Evolutionary conservation across 2,113 vertebrate genomes (phyloP), one percentile per base, ranked within the genome.

Genomic region (Passer montanus): DNA sequence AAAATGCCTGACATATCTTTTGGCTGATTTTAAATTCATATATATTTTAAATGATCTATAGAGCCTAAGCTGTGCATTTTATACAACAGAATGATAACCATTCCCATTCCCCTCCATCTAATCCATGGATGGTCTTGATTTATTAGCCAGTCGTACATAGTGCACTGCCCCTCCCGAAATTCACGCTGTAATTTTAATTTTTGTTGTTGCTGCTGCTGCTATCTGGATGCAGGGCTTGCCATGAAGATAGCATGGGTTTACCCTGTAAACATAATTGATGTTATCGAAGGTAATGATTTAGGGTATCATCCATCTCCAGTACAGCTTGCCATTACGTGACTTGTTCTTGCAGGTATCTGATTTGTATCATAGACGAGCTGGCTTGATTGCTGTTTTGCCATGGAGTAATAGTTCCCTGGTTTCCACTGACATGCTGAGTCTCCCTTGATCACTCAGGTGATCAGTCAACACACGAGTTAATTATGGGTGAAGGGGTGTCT

Each of bases 381-480:
- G 39, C 92, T 76, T 92, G 87, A 94, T 96, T 95, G 89, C 88
- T 86, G 75, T 95, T 96, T 95, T 93, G 84, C 92, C 84, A 89
- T 16, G 83, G 90, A 95, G 83, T 79, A 95, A 94, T 91, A 93
- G 90, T 89, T 96, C 53, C 84, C 92, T 91, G 94, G 77, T 92
- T 97, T 85, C 81, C 89, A 74, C 86, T 93, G 92, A 93, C 88
- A 96, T 67, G 63, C 90, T 37, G 62, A 76, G 80, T 93, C 92
- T 92, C 58, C 80, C 95, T 92, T 95, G 93, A 97, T 96, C 84
- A 55, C 84, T 76, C 93, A 58, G 80, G 93, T 95, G 93, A 97
- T 96, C 96, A 93, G 89, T 96, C 95, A 97, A 95, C 92, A 87
- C 84, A 77, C 3, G 89, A 95, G 94, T 96, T 96, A 97, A 96